phyloP scores from a whole-genome alignment of 2,113 vertebrate genomes.

The Scalopus aquaticus region DNA sequence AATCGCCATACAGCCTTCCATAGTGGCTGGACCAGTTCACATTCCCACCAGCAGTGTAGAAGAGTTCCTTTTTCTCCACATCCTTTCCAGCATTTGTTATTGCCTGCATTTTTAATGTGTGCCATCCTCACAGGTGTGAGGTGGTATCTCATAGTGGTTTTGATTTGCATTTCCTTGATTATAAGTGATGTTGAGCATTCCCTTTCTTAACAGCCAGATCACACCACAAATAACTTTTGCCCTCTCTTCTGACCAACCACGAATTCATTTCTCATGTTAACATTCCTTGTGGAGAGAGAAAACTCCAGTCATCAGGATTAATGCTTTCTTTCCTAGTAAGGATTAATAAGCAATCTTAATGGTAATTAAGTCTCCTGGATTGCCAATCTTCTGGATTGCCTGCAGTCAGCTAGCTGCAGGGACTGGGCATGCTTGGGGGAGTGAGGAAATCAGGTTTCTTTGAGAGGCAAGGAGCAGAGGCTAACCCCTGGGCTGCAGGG shows the following conservation, averaged over 20 bases:
- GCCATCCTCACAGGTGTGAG: too few relatives aligned
- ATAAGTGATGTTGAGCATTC: too few relatives aligned
- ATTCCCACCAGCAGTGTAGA: too few relatives aligned
- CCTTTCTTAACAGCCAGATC: neutral
- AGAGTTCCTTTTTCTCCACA: too few relatives aligned
- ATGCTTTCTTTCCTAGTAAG: neutral
- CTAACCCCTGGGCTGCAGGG: fast-evolving
- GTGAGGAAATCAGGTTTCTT: neutral
- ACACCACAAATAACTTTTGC: neutral
- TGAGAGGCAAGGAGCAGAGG: neutral
- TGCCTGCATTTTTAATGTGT: too few relatives aligned
- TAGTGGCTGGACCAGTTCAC: too few relatives aligned
- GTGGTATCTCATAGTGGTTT: too few relatives aligned
- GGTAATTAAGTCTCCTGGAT: neutral
- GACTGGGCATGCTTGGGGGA: neutral
- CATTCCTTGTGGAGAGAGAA: neutral
- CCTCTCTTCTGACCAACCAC: neutral
- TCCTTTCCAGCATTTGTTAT: too few relatives aligned
- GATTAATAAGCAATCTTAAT: neutral
- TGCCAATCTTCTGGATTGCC: neutral
- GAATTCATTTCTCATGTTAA: neutral
- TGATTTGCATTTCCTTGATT: too few relatives aligned
- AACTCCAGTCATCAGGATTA: neutral
- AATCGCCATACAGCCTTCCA: too few relatives aligned
- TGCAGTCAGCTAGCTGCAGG: neutral